A percentile compares a stretch with the other conserved stretches of the same genome.
Conservation (phyloP, 2,888 invertebrate genomes). For the Cryptus viduatorius region DNA sequence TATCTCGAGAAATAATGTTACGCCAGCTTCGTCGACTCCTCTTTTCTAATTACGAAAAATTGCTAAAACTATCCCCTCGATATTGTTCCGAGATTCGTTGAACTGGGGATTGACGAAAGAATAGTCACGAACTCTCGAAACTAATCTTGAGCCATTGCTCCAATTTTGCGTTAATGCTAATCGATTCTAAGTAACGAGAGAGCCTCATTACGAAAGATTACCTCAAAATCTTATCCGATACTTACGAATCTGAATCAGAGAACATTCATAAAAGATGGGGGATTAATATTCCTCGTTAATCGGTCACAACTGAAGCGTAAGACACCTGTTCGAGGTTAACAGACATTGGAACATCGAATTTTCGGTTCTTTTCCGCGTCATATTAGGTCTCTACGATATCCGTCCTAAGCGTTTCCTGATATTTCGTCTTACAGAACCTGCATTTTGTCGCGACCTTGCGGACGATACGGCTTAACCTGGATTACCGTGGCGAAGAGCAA, state of each 20-base stretch:
- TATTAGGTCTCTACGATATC: conserved; percentile 41
- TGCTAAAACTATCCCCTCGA: neutral
- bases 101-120: neutral
- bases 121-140: neutral
- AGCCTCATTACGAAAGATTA: conserved; percentile 6
- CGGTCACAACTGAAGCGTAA: conserved; percentile 42
- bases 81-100: neutral
- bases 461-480: conserved; percentile 69
- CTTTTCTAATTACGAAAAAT: conserved; percentile 19
- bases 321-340: conserved; percentile 52
- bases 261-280: neutral
- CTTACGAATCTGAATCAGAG: neutral
- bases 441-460: conserved; percentile 36
- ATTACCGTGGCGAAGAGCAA: conserved; percentile 61
- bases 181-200: conserved; percentile 7
- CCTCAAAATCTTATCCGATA: neutral
- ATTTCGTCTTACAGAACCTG: conserved; percentile 35
- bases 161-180: conserved; percentile 21
- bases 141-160: conserved; percentile 8
- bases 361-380: conserved; percentile 49
- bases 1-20: conserved; percentile 9
- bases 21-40: neutral
- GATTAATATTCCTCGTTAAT: conserved; percentile 13
- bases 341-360: neutral
- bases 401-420: conserved; percentile 64